Evolutionary conservation across 2,888 invertebrate genomes (phyloP).

Genomic region (Tholera decimalis): DNA sequence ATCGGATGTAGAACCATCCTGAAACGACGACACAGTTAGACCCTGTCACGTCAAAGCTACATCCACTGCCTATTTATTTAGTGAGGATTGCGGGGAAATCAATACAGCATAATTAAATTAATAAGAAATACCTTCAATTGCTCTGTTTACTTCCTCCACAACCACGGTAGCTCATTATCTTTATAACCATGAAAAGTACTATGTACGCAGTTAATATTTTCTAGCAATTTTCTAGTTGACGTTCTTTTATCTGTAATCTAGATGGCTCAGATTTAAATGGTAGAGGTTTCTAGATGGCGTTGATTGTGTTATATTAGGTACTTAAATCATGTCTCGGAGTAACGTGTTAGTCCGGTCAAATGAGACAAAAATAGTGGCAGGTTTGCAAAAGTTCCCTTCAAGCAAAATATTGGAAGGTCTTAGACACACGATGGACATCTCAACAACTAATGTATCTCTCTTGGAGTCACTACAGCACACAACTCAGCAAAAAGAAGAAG

Average conservation of each 20-base stretch:
- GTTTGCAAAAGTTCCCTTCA: too few relatives aligned
- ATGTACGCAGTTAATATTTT: constrained; percentile 14
- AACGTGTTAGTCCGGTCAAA: too few relatives aligned
- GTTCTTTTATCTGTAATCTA: constrained; percentile 75
- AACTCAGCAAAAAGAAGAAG: too few relatives aligned
- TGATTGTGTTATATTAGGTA: constrained; percentile 41
- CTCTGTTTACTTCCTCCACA: constrained; percentile 20
- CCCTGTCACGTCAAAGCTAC: constrained; percentile 36
- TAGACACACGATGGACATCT: too few relatives aligned
- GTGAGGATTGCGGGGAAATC: constrained; percentile 19
- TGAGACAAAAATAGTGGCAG: too few relatives aligned
- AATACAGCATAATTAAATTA: constrained; percentile 36
- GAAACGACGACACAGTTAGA: constrained; percentile 74
- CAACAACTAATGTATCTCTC: too few relatives aligned
- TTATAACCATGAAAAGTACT: constrained; percentile 17
- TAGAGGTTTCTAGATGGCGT: constrained; percentile 81
- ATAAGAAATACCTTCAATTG: constrained; percentile 53
- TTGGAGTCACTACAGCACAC: too few relatives aligned
- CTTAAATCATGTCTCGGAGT: constrained; percentile 2
- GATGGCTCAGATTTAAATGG: constrained; percentile 72
- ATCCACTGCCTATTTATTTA: constrained; percentile 20
- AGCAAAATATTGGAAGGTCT: too few relatives aligned
- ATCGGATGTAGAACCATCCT: constrained; percentile 90
- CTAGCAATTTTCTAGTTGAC: constrained; percentile 47
- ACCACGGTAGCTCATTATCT: constrained; percentile 10